A percentile compares a stretch with the other conserved stretches of the same genome.
Conservation (phyloP, 2,113 vertebrate species). For the Onychorhynchus coronatus region DNA sequence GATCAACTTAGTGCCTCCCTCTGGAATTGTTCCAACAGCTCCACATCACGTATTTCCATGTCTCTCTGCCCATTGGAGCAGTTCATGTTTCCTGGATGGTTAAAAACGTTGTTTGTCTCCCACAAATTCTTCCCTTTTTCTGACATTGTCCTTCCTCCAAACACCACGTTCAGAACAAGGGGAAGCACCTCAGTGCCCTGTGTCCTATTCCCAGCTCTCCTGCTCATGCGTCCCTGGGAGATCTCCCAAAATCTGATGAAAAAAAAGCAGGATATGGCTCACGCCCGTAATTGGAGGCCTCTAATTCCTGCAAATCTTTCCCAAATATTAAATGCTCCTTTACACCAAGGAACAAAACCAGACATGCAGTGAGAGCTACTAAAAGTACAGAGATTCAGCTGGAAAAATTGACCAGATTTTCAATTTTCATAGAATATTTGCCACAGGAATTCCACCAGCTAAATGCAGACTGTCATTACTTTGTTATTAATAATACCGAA, state of each 20-base stretch:
- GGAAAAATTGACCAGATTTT: neutral
- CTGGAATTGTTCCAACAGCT: neutral
- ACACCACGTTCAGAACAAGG: neutral
- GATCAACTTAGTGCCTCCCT: neutral
- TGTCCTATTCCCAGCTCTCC: neutral
- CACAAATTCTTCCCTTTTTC: neutral
- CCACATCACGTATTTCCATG: neutral
- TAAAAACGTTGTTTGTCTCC: neutral
- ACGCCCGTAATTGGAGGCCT: too few species aligned
- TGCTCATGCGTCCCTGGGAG: neutral
- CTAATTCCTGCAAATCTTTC: neutral
- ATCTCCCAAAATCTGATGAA: neutral
- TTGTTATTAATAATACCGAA: neutral
- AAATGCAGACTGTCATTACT: neutral
- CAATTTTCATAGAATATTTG: neutral
- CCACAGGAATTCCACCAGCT: rapidly evolving
- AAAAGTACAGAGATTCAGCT: neutral
- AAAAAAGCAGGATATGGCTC: neutral
- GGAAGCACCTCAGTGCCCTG: neutral
- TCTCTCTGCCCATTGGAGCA: too few species aligned
- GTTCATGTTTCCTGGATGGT: neutral
- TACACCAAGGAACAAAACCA: neutral
- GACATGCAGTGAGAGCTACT: neutral
- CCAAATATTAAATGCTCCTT: neutral
- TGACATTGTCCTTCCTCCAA: neutral